Conservation (phyloP, 2,888 invertebrate genomes). For the Pachymerium ferrugineum region DNA sequence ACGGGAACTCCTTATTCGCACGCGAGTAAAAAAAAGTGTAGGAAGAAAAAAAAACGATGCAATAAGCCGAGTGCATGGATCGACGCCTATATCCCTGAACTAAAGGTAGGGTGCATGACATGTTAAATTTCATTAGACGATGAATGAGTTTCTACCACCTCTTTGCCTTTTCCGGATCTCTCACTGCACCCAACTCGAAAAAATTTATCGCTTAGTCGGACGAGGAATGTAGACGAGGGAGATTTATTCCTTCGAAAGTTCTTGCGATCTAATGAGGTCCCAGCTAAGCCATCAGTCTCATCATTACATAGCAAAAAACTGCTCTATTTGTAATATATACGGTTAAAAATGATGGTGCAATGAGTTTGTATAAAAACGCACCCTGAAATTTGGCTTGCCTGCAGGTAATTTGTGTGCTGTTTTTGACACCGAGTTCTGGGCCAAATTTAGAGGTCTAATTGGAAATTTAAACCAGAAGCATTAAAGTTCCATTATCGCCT, state of each 20-base stretch:
- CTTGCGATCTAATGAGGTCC: slow-evolving; percentile 24
- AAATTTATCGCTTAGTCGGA: slow-evolving; percentile 15
- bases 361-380: too few species aligned
- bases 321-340: slow-evolving; percentile 1
- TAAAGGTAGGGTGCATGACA: slow-evolving; percentile 16
- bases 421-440: background rate
- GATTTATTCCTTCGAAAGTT: slow-evolving; percentile 18
- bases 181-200: slow-evolving; percentile 20
- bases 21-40: background rate
- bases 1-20: slow-evolving; percentile 8
- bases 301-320: slow-evolving; percentile 11
- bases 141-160: slow-evolving; percentile 20
- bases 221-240: slow-evolving; percentile 10
- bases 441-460: too few species aligned
- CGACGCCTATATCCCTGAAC: slow-evolving; percentile 9
- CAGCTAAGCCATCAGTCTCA: slow-evolving; percentile 25
- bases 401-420: background rate
- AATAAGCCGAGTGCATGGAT: slow-evolving; percentile 14
- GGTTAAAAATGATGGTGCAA: slow-evolving; percentile 5
- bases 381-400: too few species aligned
- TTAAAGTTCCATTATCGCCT: too few species aligned
- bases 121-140: slow-evolving; percentile 24
- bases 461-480: too few species aligned
- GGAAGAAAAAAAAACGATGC: slow-evolving; percentile 15
- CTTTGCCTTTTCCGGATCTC: background rate